phyloP scores from a whole-genome alignment of 2,113 vertebrate species.

The Toxotes chatareus region DNA sequence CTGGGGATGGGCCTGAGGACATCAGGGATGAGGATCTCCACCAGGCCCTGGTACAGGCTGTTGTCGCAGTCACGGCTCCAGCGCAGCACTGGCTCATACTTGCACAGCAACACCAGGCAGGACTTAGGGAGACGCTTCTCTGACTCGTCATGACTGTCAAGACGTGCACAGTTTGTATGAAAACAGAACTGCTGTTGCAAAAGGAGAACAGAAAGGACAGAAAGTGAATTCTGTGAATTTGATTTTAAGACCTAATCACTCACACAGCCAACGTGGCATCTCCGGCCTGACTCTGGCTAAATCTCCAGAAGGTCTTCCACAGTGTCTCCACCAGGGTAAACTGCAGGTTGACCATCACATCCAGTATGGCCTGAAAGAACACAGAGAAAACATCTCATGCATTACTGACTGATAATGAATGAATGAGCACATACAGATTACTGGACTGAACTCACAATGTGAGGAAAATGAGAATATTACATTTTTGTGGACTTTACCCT shows the following conservation, averaged over 20 bases:
- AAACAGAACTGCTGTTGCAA: background rate
- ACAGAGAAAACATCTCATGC: background rate
- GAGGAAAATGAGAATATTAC: background rate
- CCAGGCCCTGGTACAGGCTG: conserved; percentile 93
- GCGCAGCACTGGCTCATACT: conserved; percentile 94
- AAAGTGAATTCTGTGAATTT: background rate
- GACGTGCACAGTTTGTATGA: conserved; percentile 15
- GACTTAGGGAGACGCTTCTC: conserved; percentile 94
- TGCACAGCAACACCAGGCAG: conserved; percentile 91
- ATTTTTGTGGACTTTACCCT: background rate
- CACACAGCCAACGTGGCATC: conserved; percentile 89
- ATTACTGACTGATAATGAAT: background rate
- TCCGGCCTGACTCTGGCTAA: conserved; percentile 88
- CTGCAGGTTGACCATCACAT: conserved; percentile 96
- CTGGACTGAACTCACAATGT: background rate
- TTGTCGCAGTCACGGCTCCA: conserved; percentile 95
- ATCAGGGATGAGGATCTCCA: conserved; percentile 94
- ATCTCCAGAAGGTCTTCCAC: conserved; percentile 97
- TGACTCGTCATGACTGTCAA: conserved; percentile 90
- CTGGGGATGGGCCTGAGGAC: conserved; percentile 96
- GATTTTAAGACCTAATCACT: conserved; percentile 68
- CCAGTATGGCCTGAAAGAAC: conserved; percentile 89
- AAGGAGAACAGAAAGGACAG: background rate
- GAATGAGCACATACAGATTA: background rate
- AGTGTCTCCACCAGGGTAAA: conserved; percentile 94